A percentile compares a stretch with the other conserved stretches of the same genome.
Conservation (phyloP, 2,113 vertebrate genomes). For the Mesocricetus auratus region DNA sequence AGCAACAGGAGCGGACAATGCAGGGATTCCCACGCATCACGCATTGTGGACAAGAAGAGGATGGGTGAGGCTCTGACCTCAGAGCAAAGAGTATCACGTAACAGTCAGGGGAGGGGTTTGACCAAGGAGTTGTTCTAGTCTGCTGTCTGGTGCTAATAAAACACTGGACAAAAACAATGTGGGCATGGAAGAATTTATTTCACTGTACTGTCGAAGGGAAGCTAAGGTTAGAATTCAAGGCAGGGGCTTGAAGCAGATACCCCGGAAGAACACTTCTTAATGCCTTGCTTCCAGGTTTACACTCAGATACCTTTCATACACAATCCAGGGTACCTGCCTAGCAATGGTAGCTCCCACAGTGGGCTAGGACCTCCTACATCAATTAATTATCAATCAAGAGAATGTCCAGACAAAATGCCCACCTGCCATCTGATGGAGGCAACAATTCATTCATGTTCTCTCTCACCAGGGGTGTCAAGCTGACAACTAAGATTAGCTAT, state of each 20-base stretch:
- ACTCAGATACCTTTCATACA: neutral
- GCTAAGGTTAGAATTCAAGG: neutral
- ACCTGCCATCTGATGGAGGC: neutral
- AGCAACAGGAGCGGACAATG: neutral
- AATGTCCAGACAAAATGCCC: neutral
- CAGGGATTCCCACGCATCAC: neutral
- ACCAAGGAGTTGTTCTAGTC: neutral
- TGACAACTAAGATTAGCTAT: neutral
- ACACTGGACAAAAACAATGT: neutral
- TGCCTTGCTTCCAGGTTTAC: neutral
- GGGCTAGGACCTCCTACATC: neutral
- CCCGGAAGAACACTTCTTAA: neutral
- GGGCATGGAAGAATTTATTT: neutral
- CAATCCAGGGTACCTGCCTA: neutral
- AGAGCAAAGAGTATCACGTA: neutral
- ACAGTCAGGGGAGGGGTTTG: neutral
- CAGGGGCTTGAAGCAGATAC: neutral
- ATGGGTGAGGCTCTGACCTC: neutral
- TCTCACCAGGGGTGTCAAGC: neutral
- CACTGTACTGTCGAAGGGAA: neutral
- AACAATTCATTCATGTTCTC: neutral
- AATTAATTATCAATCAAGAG: neutral
- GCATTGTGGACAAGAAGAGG: neutral
- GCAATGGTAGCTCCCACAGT: neutral
- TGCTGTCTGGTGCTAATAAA: neutral